Evolutionary conservation across 2,888 invertebrate species (phyloP).

Genomic region (Physocephala rufipes): DNA sequence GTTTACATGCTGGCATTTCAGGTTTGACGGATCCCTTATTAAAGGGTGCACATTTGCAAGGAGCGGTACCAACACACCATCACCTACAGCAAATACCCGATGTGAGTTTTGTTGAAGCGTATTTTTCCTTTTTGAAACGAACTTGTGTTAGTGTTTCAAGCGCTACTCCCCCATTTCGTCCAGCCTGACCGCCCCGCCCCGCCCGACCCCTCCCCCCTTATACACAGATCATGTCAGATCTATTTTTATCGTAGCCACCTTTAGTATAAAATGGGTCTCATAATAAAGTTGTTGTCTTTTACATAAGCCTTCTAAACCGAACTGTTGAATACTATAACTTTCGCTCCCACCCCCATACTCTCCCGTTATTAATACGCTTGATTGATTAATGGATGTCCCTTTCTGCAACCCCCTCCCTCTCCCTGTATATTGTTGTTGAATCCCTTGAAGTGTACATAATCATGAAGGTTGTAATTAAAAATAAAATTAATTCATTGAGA

Average conservation of each 20-base stretch:
- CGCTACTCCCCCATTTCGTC: slow-evolving; percentile 9
- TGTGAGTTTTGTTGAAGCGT: slow-evolving; percentile 64
- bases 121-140: slow-evolving; percentile 30
- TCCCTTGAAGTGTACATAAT: background rate
- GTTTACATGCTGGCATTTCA: slow-evolving; percentile 67
- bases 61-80: slow-evolving; percentile 66
- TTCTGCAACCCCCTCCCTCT: background rate
- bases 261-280: slow-evolving; percentile 15
- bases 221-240: too few species aligned
- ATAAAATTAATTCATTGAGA: too few species aligned
- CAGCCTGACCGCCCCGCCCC: background rate
- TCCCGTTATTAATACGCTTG: too few species aligned
- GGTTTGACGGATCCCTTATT: slow-evolving; percentile 67
- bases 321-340: background rate
- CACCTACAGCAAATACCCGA: slow-evolving; percentile 67
- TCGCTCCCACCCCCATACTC: background rate
- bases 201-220: background rate
- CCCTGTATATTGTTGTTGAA: slow-evolving; percentile 22
- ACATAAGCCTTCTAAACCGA: background rate
- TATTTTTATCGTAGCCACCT: background rate
- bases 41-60: slow-evolving; percentile 66
- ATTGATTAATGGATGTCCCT: too few species aligned
- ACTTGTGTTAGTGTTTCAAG: slow-evolving; percentile 16
- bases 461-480: too few species aligned
- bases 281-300: background rate